Evolutionary conservation across 2,113 vertebrate genomes (phyloP).

Genomic region (Thamnaconus septentrionalis): DNA sequence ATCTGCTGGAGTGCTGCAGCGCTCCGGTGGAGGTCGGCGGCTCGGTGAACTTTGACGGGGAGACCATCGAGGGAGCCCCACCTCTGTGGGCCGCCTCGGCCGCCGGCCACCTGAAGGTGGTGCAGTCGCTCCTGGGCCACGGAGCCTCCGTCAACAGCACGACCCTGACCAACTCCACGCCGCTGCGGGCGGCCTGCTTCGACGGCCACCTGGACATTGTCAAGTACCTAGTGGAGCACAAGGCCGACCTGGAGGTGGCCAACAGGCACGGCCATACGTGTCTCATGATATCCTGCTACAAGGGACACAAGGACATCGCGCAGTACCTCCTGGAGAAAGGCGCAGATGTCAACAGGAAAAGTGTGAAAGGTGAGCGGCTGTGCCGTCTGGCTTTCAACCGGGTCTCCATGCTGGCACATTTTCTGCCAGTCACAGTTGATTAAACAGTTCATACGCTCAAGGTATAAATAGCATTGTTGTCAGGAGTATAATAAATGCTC

Average conservation of each 20-base stretch:
- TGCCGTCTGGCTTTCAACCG: background rate
- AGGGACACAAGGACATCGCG: constrained; percentile 96
- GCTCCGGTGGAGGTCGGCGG: constrained; percentile 92
- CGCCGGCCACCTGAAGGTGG: constrained; percentile 93
- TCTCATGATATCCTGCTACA: constrained; percentile 99
- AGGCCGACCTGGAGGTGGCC: constrained; percentile 95
- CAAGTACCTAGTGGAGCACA: constrained; percentile 94
- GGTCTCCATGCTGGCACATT: background rate
- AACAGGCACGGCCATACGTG: constrained; percentile 97
- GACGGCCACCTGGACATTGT: constrained; percentile 98
- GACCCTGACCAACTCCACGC: constrained; percentile 94
- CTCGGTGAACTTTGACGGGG: constrained; percentile 96
- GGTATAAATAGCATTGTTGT: no score
- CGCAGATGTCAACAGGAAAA: constrained; percentile 96
- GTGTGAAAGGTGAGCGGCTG: constrained; percentile 88
- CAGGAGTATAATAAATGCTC: no score
- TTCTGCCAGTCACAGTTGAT: background rate
- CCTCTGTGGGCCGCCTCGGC: constrained; percentile 96
- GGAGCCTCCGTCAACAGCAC: constrained; percentile 98
- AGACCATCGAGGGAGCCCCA: constrained; percentile 95
- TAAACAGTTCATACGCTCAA: background rate
- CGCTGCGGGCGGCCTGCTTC: constrained; percentile 93
- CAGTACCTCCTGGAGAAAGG: constrained; percentile 96
- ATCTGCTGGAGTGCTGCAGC: constrained; percentile 91
- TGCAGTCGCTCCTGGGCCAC: constrained; percentile 91